Evolutionary conservation across 2,888 invertebrate genomes (phyloP).

Genomic region (Amphimallon solstitiale): DNA sequence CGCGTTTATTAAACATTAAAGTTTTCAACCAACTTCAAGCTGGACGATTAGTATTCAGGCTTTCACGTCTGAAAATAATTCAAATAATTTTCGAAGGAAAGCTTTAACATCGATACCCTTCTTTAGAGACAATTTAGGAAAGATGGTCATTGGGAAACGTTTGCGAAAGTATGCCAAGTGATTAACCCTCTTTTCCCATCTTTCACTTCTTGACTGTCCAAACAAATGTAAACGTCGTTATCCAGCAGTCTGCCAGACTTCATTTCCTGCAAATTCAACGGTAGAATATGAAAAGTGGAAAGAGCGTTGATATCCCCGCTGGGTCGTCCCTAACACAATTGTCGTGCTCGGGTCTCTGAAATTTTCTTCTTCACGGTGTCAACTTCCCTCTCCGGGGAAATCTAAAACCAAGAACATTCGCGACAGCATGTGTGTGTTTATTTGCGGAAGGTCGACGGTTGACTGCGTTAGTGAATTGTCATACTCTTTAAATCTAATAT

Average conservation of each 20-base stretch:
- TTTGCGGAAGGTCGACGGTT: not conserved
- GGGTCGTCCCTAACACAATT: not conserved
- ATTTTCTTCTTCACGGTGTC: constrained; percentile 2
- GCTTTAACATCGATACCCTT: too few relatives aligned
- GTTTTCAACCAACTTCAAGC: too few relatives aligned
- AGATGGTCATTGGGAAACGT: too few relatives aligned
- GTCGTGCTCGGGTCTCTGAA: not conserved
- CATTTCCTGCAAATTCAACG: constrained; percentile 19
- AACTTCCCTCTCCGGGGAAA: constrained; percentile 5
- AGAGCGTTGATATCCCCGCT: not conserved
- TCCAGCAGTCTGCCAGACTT: not conserved
- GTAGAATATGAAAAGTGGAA: constrained; percentile 15
- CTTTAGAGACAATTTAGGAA: too few relatives aligned
- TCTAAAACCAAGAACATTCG: not conserved
- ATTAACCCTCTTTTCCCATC: not conserved
- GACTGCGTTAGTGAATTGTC: too few relatives aligned
- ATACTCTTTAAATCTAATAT: too few relatives aligned
- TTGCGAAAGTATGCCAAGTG: not conserved
- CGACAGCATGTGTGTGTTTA: not conserved
- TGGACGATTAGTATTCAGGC: too few relatives aligned
- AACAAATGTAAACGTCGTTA: constrained; percentile 25
- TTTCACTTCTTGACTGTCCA: not conserved
- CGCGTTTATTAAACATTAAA: too few relatives aligned
- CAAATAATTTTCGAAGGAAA: too few relatives aligned
- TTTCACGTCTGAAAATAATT: too few relatives aligned